Evolutionary conservation across 2,113 vertebrate genomes (phyloP).

Genomic region (Ctenodactylus gundi): DNA sequence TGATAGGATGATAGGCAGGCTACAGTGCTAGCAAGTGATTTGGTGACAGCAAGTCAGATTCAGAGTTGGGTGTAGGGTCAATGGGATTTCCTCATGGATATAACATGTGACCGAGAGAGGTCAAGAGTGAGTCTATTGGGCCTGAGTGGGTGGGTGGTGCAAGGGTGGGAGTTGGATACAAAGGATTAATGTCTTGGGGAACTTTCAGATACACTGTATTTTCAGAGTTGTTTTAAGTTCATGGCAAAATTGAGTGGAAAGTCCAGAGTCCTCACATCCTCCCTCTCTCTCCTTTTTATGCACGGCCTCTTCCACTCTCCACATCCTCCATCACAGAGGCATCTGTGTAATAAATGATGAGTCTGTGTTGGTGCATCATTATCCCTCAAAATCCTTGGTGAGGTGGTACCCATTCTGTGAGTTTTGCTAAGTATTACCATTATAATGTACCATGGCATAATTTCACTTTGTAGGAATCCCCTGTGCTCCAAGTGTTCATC

Average conservation of each 20-base stretch:
- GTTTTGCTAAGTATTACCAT: not conserved
- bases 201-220: not conserved
- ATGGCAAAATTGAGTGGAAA: not conserved
- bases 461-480: not conserved
- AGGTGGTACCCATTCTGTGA: not conserved
- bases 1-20: too few relatives aligned
- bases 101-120: not conserved
- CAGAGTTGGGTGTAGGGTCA: not conserved
- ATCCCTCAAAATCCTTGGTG: too few relatives aligned
- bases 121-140: not conserved
- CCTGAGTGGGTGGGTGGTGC: not conserved
- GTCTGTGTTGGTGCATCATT: not conserved
- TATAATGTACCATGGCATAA: not conserved
- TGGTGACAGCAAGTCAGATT: not conserved
- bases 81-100: not conserved
- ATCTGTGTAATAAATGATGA: not conserved
- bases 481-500: not conserved
- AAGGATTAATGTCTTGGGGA: not conserved
- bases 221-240: not conserved
- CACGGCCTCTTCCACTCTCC: not conserved
- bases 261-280: too few relatives aligned
- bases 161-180: not conserved
- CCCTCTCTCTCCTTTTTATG: not conserved
- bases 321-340: too few relatives aligned
- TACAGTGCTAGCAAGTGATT: not conserved